Evolutionary conservation across 64 coral and sea anemone genomes (phyloP).

Genomic region (Orbicella faveolata): DNA sequence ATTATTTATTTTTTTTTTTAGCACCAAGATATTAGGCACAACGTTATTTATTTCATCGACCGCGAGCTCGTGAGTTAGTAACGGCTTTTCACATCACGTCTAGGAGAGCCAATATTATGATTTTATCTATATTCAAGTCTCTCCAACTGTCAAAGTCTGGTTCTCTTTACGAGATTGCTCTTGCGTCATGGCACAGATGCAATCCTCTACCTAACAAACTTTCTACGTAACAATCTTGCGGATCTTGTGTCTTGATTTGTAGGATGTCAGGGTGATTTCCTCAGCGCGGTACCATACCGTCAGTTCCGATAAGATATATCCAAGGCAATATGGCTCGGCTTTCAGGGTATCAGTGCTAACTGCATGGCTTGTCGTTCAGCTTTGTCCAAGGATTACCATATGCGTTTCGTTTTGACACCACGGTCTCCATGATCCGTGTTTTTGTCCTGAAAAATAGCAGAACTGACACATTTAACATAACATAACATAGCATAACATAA

Average conservation of each 20-base stretch:
- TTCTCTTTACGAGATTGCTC: neutral
- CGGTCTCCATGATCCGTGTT: constrained; percentile 7
- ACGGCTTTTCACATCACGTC: too few species aligned
- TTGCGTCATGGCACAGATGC: neutral
- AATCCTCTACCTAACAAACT: neutral
- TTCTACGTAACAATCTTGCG: neutral
- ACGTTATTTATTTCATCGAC: too few species aligned
- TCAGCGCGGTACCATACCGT: neutral
- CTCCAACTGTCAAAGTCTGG: neutral
- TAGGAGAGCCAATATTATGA: neutral
- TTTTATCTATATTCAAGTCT: neutral
- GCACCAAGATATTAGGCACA: too few species aligned
- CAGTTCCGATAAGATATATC: neutral
- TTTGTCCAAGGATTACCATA: neutral
- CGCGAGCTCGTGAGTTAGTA: too few species aligned
- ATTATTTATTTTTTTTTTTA: too few species aligned
- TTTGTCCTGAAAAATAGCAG: constrained; percentile 17
- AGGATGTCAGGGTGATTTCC: neutral
- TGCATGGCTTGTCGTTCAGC: neutral
- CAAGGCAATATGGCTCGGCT: neutral
- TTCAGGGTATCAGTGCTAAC: neutral
- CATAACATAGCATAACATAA: neutral
- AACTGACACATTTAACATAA: neutral
- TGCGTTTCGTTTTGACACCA: neutral
- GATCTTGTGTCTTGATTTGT: neutral